phyloP scores from a whole-genome alignment of 1,140 invertebrate genomes.

The Drosophila truncata region DNA sequence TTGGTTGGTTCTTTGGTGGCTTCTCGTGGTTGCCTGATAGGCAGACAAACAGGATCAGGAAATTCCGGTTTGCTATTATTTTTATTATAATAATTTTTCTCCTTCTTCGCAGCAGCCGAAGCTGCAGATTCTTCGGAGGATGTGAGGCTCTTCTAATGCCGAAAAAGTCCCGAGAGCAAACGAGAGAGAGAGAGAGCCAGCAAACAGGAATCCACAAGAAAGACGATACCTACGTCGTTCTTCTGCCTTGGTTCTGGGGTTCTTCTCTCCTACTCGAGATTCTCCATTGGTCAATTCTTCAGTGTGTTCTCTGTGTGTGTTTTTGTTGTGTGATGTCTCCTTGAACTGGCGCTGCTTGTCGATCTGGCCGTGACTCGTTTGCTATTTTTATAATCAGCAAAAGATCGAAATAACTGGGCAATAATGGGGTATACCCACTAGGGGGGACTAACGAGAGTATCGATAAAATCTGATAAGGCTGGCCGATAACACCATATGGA shows the following conservation, averaged over 20 bases:
- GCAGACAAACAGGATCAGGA: slow-evolving; percentile 75
- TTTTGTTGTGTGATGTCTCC: slow-evolving; percentile 31
- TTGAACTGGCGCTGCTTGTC: slow-evolving; percentile 60
- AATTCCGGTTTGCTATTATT: slow-evolving; percentile 82
- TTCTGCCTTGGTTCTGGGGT: slow-evolving; percentile 3
- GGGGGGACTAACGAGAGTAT: slow-evolving; percentile 5
- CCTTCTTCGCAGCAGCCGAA: slow-evolving; percentile 23
- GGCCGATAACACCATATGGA: slow-evolving; percentile 4
- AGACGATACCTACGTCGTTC: slow-evolving; percentile 72
- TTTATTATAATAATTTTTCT: slow-evolving; percentile 77
- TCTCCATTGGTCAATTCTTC: slow-evolving; percentile 45
- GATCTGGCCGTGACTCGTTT: slow-evolving; percentile 77
- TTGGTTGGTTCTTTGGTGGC: too few species aligned
- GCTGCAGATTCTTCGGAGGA: slow-evolving; percentile 46
- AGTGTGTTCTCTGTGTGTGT: slow-evolving; percentile 3
- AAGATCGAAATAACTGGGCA: slow-evolving; percentile 43
- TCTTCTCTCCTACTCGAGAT: slow-evolving; percentile 8
- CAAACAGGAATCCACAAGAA: slow-evolving; percentile 66
- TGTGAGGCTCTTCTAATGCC: slow-evolving; percentile 65
- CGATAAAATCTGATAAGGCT: slow-evolving; percentile 12
- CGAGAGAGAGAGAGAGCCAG: neutral
- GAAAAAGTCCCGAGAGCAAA: slow-evolving; percentile 8
- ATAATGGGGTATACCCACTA: slow-evolving; percentile 36
- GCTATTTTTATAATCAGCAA: slow-evolving; percentile 76
- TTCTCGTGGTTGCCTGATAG: slow-evolving; percentile 28